Conservation (phyloP, 2,888 invertebrate species). For the Dastarcus helophoroides region DNA sequence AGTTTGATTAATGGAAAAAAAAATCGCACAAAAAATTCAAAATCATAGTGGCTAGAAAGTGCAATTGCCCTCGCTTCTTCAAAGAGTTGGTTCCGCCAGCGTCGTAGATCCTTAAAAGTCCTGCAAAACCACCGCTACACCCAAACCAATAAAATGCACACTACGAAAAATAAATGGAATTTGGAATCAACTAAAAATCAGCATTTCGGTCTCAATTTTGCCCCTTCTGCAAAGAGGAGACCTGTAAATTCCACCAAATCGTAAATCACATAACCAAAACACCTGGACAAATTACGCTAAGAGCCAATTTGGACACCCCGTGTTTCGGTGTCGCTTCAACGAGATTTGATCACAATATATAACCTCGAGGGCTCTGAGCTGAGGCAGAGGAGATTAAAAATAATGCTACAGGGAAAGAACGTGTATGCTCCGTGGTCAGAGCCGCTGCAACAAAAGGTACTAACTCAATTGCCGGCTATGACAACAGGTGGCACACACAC, state of each 20-base stretch:
- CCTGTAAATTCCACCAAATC: slow-evolving; percentile 58
- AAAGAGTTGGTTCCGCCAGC: no score
- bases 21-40: no score
- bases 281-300: slow-evolving; percentile 12
- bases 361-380: slow-evolving; percentile 25
- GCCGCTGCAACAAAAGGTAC: slow-evolving; percentile 38
- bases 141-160: slow-evolving; percentile 24
- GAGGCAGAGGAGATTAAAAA: no score
- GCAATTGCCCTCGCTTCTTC: no score
- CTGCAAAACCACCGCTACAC: slow-evolving; percentile 26
- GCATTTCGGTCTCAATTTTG: slow-evolving; percentile 51
- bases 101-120: slow-evolving; percentile 7
- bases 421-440: slow-evolving; percentile 37
- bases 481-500: slow-evolving; percentile 37
- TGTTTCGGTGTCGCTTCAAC: slow-evolving; percentile 14
- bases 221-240: slow-evolving; percentile 79
- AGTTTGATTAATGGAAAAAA: no score
- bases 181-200: slow-evolving; percentile 19
- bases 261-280: slow-evolving; percentile 26
- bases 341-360: slow-evolving; percentile 18
- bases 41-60: no score
- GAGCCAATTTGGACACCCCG: slow-evolving; percentile 23
- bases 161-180: slow-evolving; percentile 23
- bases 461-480: slow-evolving; percentile 34
- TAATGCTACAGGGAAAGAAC: slow-evolving; percentile 27